Percentiles rank a stretch among this genome's conserved stretches.
Conservation (phyloP, 2,888 invertebrate species). For the Oxyteleia sp. region DNA sequence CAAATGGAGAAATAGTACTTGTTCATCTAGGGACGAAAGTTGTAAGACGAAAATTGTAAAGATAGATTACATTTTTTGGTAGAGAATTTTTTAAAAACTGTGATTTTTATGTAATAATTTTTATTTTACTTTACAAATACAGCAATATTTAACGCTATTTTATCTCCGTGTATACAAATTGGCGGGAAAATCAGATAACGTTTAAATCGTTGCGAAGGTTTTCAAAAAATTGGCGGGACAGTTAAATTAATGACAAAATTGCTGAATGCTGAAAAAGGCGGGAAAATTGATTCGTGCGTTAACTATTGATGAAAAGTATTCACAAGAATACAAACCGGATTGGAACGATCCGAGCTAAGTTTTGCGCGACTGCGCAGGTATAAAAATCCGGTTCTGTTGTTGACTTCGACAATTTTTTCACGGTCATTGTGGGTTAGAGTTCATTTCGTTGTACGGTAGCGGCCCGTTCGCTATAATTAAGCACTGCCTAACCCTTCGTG, state of each 20-base stretch:
- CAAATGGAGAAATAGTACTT: too few species aligned
- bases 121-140: too few species aligned
- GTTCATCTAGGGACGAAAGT: too few species aligned
- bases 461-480: constrained; percentile 71
- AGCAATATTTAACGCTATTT: too few species aligned
- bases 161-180: neutral
- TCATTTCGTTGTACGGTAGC: constrained; percentile 78
- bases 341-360: constrained; percentile 3
- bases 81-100: too few species aligned
- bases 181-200: constrained; percentile 1
- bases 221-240: too few species aligned
- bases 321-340: constrained; percentile 7
- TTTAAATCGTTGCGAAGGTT: too few species aligned
- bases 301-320: neutral
- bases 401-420: constrained; percentile 71
- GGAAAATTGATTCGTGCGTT: neutral
- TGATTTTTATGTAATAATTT: too few species aligned
- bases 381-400: constrained; percentile 82
- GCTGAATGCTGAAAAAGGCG: too few species aligned
- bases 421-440: constrained; percentile 77
- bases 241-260: too few species aligned
- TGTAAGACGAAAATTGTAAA: too few species aligned
- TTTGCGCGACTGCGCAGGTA: constrained; percentile 33
- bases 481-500: constrained; percentile 63
- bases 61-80: too few species aligned